Percentiles rank a stretch among this genome's conserved stretches.
Conservation (phyloP, 2,797 vertebrate genomes). For the Cirrhinus molitorella region DNA sequence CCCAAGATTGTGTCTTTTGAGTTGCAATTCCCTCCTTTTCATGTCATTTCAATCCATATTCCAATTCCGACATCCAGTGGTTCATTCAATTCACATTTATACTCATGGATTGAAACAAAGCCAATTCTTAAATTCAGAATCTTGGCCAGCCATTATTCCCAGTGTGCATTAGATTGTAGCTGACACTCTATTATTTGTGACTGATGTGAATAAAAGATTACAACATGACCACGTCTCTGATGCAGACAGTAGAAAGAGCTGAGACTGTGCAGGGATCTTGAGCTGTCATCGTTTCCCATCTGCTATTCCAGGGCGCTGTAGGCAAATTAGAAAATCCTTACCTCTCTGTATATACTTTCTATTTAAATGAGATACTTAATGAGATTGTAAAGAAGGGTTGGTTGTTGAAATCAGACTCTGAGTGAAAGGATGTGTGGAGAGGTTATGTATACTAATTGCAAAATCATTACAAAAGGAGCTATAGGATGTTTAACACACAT, state of each 20-base stretch:
- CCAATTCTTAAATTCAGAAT: background rate
- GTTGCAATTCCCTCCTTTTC: background rate
- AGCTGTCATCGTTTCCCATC: conserved; percentile 56
- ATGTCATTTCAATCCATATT: background rate
- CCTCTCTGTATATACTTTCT: conserved; percentile 22
- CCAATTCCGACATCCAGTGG: background rate
- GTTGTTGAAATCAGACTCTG: background rate
- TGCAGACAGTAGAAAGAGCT: conserved; percentile 31
- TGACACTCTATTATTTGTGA: conserved; percentile 43
- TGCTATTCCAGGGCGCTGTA: conserved; percentile 20
- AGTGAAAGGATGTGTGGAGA: conserved; percentile 21
- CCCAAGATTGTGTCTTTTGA: background rate
- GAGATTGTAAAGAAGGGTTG: conserved; percentile 17
- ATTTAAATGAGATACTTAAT: conserved; percentile 35
- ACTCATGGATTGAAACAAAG: background rate
- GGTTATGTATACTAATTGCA: conserved; percentile 41
- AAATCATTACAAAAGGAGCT: conserved; percentile 16
- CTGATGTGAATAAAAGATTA: conserved; percentile 55
- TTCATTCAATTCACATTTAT: background rate
- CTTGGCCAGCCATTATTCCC: background rate
- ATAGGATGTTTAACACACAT: background rate
- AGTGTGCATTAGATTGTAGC: conserved; percentile 7
- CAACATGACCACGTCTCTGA: conserved; percentile 40
- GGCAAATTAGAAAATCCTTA: conserved; percentile 45
- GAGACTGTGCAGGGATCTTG: conserved; percentile 31